These are phyloP conservation scores for Aplidium turbinatum DNA, from an alignment of 23 tunicate species.

Conservation along the genomic window DNA sequence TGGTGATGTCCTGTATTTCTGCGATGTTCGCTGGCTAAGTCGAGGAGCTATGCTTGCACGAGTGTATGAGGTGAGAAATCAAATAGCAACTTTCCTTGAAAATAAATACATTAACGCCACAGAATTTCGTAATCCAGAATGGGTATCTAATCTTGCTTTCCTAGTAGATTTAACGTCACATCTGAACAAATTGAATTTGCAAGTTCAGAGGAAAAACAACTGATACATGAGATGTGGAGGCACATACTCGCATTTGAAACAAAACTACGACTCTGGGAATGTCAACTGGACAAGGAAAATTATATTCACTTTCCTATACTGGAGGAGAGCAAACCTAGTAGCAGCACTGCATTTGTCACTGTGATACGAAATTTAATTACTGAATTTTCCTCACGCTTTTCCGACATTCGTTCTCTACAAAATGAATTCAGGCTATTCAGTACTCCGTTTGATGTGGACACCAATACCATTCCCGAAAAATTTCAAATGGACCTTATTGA, in stretches of 20 bases:
- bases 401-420: no score
- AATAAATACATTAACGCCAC: constrained; percentile 38
- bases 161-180: constrained; percentile 50
- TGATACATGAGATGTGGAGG: constrained; percentile 57
- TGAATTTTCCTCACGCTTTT: no score
- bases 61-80: constrained; percentile 49
- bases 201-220: constrained; percentile 36
- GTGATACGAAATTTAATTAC: no score
- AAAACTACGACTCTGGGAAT: no score
- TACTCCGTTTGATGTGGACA: constrained; percentile 39
- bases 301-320: no score
- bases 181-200: constrained; percentile 45
- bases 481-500: constrained; percentile 51
- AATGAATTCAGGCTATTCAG: constrained; percentile 27
- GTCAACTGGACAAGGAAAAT: no score
- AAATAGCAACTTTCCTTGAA: constrained; percentile 52
- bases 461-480: constrained; percentile 30
- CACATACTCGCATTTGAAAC: constrained; percentile 31
- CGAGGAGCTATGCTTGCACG: constrained; percentile 49
- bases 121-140: constrained; percentile 47
- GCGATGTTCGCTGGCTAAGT: constrained; percentile 64
- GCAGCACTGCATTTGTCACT: no score
- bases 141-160: constrained; percentile 47
- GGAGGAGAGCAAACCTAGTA: no score
- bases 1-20: no score